These are phyloP conservation scores for Camptogramma bilineatum DNA, from an alignment of 2,888 invertebrate species.

Conservation along the genomic window DNA sequence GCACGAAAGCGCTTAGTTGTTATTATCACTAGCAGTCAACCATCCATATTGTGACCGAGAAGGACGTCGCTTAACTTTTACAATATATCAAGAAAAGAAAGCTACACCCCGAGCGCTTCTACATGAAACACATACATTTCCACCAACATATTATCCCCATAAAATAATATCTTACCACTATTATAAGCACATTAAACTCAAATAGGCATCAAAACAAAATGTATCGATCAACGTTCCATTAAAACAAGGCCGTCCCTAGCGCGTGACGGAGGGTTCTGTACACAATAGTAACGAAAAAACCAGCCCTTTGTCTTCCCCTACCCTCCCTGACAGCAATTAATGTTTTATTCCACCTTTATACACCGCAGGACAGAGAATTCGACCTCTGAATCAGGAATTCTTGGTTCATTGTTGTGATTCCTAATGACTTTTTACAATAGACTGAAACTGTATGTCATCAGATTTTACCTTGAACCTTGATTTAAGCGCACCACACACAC, in stretches of 20 bases:
- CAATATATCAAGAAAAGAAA: background rate
- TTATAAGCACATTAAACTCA: slow-evolving; percentile 31
- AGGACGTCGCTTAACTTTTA: no score
- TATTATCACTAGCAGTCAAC: no score
- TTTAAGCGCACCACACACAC: no score
- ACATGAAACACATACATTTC: background rate
- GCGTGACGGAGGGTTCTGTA: slow-evolving; percentile 75
- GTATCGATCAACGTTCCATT: slow-evolving; percentile 52
- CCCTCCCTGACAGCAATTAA: slow-evolving; percentile 78
- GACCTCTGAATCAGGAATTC: slow-evolving; percentile 47
- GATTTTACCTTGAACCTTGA: background rate
- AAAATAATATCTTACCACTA: slow-evolving; percentile 10
- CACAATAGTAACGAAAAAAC: slow-evolving; percentile 78
- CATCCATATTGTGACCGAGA: no score
- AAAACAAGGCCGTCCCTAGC: slow-evolving; percentile 56
- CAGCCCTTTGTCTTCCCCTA: slow-evolving; percentile 70
- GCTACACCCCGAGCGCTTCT: background rate
- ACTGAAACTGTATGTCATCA: background rate
- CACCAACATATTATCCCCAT: background rate
- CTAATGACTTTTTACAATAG: background rate
- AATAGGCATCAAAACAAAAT: slow-evolving; percentile 42
- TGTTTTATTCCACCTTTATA: slow-evolving; percentile 77
- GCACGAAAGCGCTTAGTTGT: no score
- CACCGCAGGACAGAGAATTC: slow-evolving; percentile 55
- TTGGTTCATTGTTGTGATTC: slow-evolving; percentile 35